A percentile compares a stretch with the other conserved stretches of the same genome.
These are phyloP conservation scores for Tuta absoluta DNA, from an alignment of 2,888 invertebrate species.

Conservation along the genomic window DNA sequence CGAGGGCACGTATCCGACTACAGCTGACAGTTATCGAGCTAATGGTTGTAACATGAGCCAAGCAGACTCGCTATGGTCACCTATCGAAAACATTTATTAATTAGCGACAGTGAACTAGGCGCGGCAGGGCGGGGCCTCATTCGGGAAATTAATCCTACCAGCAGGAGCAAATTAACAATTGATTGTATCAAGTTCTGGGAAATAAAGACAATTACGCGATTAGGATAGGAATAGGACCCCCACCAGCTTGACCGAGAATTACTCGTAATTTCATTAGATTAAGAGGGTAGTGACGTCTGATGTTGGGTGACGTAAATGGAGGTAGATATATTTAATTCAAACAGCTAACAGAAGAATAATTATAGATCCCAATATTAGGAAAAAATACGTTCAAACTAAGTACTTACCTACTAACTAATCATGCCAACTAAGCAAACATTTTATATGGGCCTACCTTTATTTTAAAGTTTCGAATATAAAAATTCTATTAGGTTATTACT, in stretches of 20 bases:
- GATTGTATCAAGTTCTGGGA: slow-evolving; percentile 63
- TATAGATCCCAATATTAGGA: too few species aligned
- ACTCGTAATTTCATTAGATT: slow-evolving; percentile 49
- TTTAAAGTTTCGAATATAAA: too few species aligned
- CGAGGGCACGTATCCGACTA: slow-evolving; percentile 38
- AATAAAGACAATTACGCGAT: slow-evolving; percentile 69
- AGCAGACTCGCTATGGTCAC: slow-evolving; percentile 42
- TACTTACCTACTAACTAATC: too few species aligned
- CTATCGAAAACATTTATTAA: slow-evolving; percentile 76
- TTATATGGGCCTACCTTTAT: too few species aligned
- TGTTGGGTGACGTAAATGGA: not conserved
- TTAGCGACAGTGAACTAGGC: slow-evolving; percentile 63
- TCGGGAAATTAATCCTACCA: slow-evolving; percentile 77
- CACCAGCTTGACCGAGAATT: slow-evolving; percentile 61
- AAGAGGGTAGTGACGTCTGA: slow-evolving; percentile 51
- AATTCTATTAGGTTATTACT: too few species aligned
- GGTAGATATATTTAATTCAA: not conserved
- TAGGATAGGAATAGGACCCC: slow-evolving; percentile 53
- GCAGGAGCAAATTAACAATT: slow-evolving; percentile 66
- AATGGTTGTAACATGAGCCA: slow-evolving; percentile 69
- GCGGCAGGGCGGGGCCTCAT: slow-evolving; percentile 75
- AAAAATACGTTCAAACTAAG: too few species aligned
- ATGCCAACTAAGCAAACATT: too few species aligned
- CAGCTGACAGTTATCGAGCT: slow-evolving; percentile 57
- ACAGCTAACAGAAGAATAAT: too few species aligned